Base-by-base conservation (phyloP, 2,888 invertebrate genomes). In the Parascotia fuliginaria region DNA sequence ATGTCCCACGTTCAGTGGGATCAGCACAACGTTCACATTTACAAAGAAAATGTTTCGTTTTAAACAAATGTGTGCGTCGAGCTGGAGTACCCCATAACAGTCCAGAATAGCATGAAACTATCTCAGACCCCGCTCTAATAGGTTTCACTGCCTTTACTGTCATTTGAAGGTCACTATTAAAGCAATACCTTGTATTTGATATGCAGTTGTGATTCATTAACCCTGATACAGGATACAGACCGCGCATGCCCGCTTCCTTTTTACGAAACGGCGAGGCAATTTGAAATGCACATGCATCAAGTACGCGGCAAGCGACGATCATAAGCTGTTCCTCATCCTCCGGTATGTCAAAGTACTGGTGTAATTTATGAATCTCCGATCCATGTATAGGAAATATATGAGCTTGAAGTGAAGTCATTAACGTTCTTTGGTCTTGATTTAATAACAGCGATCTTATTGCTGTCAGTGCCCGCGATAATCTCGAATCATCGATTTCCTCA, bases 211-310 rank as follows among this genome's bases (percentile, higher is more conserved):
- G 96, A 83, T 96, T 96, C 85, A 95, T 93, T 52, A 95, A 83
- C 32, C 94, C 93, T 1, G 94, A 93, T 48, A 95, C 88, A 14
- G 95, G 95, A 83, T 94, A 96, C 42, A 96, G 79, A 9, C 95
- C 96, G 56, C 95, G 90, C 56, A 93, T 78, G 69, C 92, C 93
- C 68, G 89, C 85, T 68, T 88, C 92, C 65, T 81, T 92, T 59
- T 84, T 88, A 52, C 83, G 89, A 57, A 77, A 89, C 12, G 78
- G 75, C 47, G 81, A 88, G 43, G 91, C 90, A 60, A 92, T 94
- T 89, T 95, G 94, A 75, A 94, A 95, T 28, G 95, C 94, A 75
- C 95, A 95, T 1, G 95, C 94, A 70, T 95, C 95, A 71, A 95
- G 86, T 12, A 93, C 92, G 43, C 92, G 88, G 66, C 95, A 94